Evolutionary conservation across 2,888 invertebrate genomes (phyloP).

Genomic region (Phanerotoma sp.): DNA sequence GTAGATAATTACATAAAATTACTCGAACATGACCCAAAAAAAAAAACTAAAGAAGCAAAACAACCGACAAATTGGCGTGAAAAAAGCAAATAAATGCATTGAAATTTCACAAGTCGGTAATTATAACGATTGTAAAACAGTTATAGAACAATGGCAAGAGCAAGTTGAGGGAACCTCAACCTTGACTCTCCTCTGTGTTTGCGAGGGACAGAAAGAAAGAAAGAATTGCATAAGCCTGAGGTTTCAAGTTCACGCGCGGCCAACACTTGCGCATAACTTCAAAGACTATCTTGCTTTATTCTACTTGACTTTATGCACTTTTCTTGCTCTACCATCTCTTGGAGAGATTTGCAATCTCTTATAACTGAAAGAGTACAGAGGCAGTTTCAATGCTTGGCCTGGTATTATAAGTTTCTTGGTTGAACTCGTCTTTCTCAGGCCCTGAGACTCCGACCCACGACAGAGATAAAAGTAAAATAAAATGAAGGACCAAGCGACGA

Average conservation of each 20-base stretch:
- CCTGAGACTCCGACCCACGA: conserved; percentile 5
- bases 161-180: conserved; percentile 45
- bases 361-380: conserved; percentile 3
- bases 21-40: background rate
- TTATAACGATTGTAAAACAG: conserved; percentile 13
- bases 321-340: conserved; percentile 1
- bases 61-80: background rate
- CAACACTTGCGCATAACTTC: conserved; percentile 12
- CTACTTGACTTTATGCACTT: background rate
- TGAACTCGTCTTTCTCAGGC: conserved; percentile 17
- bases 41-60: background rate
- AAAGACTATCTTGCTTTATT: conserved; percentile 1
- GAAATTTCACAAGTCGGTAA: conserved; percentile 3
- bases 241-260: conserved; percentile 28
- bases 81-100: background rate
- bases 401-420: conserved; percentile 9
- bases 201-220: conserved; percentile 32
- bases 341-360: background rate
- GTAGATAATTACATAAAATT: background rate
- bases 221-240: conserved; percentile 47
- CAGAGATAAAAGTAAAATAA: conserved; percentile 9
- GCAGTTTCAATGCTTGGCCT: conserved; percentile 7
- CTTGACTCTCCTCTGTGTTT: conserved; percentile 47
- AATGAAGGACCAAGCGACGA: background rate
- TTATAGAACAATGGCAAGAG: conserved; percentile 7